phyloP scores from a whole-genome alignment of 2,797 vertebrate genomes.

The Gymnocypris eckloni region DNA sequence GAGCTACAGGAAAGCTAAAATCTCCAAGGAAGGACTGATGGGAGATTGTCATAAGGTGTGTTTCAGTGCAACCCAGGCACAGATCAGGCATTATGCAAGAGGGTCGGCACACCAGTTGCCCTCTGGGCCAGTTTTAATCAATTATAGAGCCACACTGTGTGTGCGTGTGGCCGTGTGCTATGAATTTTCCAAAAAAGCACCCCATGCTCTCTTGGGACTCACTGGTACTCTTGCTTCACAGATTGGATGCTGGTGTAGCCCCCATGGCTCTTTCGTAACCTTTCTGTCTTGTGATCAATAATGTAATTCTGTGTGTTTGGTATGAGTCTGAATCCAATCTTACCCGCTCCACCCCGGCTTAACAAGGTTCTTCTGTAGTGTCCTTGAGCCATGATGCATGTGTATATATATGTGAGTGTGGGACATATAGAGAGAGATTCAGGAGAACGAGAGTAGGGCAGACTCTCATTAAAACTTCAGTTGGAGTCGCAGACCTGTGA shows the following conservation, averaged over 20 bases:
- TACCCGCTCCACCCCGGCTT: conserved; percentile 32
- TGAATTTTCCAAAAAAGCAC: conserved; percentile 16
- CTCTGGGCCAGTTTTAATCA: conserved; percentile 40
- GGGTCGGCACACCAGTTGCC: conserved; percentile 25
- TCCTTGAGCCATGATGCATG: conserved; percentile 40
- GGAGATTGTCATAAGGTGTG: conserved; percentile 34
- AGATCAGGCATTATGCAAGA: conserved; percentile 31
- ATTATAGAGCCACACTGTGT: conserved; percentile 13
- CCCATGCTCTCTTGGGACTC: conserved; percentile 22
- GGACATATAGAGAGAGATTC: background rate
- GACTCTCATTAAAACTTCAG: conserved; percentile 44
- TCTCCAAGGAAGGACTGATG: conserved; percentile 9
- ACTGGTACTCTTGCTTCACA: conserved; percentile 27
- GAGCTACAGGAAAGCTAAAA: too few species aligned
- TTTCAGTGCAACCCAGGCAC: background rate
- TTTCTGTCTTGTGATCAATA: conserved; percentile 59
- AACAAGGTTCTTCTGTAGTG: conserved; percentile 43
- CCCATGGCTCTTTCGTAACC: conserved; percentile 53
- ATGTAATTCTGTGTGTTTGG: conserved; percentile 48
- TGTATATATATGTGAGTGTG: background rate
- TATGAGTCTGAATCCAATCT: conserved; percentile 53
- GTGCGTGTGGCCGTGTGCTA: conserved; percentile 4
- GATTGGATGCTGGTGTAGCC: conserved; percentile 48
- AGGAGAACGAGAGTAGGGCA: background rate
- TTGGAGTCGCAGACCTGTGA: conserved; percentile 22